A percentile compares a stretch with the other conserved stretches of the same genome.
Evolutionary conservation across 1,140 invertebrate genomes (phyloP).

Genomic region (Diabrotica undecimpunctata): DNA sequence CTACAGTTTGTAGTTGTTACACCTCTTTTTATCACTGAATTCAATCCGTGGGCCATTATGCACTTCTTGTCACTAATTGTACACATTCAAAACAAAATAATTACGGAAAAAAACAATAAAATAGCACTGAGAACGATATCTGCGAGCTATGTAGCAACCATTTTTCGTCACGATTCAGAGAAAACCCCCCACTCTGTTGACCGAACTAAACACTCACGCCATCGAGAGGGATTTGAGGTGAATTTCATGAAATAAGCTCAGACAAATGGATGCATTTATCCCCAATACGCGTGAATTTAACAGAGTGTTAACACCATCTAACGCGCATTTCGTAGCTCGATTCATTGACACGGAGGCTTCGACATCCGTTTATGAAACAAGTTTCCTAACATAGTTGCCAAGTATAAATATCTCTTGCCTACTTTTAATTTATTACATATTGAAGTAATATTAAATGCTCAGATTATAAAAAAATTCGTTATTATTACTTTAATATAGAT

Average conservation of each 20-base stretch:
- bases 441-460: neutral
- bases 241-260: constrained; percentile 22
- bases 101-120: constrained; percentile 37
- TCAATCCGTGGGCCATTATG: constrained; percentile 57
- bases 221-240: constrained; percentile 37
- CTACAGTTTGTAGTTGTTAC: constrained; percentile 43
- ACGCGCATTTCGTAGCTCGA: constrained; percentile 29
- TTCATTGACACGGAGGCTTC: constrained; percentile 42
- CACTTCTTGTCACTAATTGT: constrained; percentile 34
- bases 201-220: constrained; percentile 47
- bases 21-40: constrained; percentile 53
- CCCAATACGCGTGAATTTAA: constrained; percentile 6
- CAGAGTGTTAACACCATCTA: constrained; percentile 12
- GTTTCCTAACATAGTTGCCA: constrained; percentile 58
- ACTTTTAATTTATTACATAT: constrained; percentile 16
- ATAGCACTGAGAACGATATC: constrained; percentile 33
- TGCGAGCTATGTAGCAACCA: constrained; percentile 44
- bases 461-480: neutral
- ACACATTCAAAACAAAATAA: constrained; percentile 35
- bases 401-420: constrained; percentile 22
- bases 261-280: constrained; percentile 7
- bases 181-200: constrained; percentile 44
- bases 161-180: constrained; percentile 48
- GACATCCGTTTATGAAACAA: constrained; percentile 65
- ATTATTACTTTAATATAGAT: neutral